Evolutionary conservation across 2,113 vertebrate species (phyloP), one percentile per base, ranked within the genome.

Genomic region (Picathartes gymnocephalus): DNA sequence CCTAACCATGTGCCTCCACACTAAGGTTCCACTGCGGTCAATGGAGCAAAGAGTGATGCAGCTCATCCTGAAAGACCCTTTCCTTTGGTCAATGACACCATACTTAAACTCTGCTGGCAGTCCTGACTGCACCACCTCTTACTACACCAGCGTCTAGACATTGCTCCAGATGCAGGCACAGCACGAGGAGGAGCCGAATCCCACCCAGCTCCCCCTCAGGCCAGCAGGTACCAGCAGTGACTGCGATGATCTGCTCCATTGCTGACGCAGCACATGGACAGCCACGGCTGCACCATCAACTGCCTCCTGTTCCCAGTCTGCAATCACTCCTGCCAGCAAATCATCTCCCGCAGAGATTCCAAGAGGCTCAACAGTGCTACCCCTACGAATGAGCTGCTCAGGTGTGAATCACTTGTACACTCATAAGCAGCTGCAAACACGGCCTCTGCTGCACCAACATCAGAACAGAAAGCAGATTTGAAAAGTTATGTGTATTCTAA

Each of bases 191-290:
- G 31, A 65, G 60, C 37, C 48, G 47, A 47, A 31, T 30, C 12
- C 11, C 45, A 56, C 3, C 15, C 30, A 81, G 23, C 58, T 54
- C 40, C 17, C 51, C 19, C 25, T 60, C 44, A 51, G 81, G 78
- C 71, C 80, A 78, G 76, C 48, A 88, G 90, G 60, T 15, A 37
- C 50, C 65, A 44, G n/a, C 30, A 81, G 39, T 2, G 24, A 27
- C 28, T 19, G 37, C 0, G 1, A 37, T 4, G 48, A 44, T 15
- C 13, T 50, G 45, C 54, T 77, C 37, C 37, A 5, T 0, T 6
- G 22, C 50, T 28, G 54, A 25, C 0, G 0, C 21, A 35, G 81
- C 39, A 65, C 27, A 11, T 1, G 11, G 42, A 30, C 61, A 58
- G 53, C 53, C n/a, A 15, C 9, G 2, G 24, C 37, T 47, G 54